Evolutionary conservation across 2,113 vertebrate genomes (phyloP), one percentile per base, ranked within the genome.

Genomic region (Chauna torquata): DNA sequence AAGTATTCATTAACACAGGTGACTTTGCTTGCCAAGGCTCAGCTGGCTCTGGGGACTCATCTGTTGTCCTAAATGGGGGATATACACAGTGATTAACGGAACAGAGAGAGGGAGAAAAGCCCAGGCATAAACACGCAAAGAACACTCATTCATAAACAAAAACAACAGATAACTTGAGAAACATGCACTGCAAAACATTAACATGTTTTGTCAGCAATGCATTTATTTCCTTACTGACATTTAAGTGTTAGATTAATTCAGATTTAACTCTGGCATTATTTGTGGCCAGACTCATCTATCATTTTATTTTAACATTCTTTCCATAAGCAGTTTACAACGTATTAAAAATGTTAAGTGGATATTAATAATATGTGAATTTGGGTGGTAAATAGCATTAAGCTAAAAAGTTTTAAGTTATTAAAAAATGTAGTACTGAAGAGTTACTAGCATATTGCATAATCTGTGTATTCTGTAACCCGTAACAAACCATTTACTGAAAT

Each of bases 11-110:
- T 92, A 92, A 85, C 86, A 76, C 77, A 45, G 86, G 94, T 95
- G 88, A 82, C 89, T 96, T 92, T 79, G 52, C 95, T 84, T 89
- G 85, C 88, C 91, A 94, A 84, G 78, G 77, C 90, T 84, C 86
- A 52, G 55, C 71, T 82, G 72, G 69, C 92, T 77, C 90, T 78
- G 86, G 94, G 92, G 91, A 86, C 71, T 89, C 90, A 38, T 68
- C 88, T 7, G 50, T 68, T 86, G 82, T 76, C 88, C 88, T 85
- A 14, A 40, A n/a, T n/a, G 44, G 54, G 75, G 88, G 75, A 71
- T 85, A 23, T 42, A 45, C 42, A 32, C 50, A 10, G 6, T 54
- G 92, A 74, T 94, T 16, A 83, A 64, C 62, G 77, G 38, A 85
- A 52, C 57, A 70, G 57, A 45, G 71, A 50, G 38, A 12, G 8